Evolutionary conservation across 2,888 invertebrate genomes (phyloP), one percentile per base, ranked within the genome.

Genomic region (Cosmia trapezina): DNA sequence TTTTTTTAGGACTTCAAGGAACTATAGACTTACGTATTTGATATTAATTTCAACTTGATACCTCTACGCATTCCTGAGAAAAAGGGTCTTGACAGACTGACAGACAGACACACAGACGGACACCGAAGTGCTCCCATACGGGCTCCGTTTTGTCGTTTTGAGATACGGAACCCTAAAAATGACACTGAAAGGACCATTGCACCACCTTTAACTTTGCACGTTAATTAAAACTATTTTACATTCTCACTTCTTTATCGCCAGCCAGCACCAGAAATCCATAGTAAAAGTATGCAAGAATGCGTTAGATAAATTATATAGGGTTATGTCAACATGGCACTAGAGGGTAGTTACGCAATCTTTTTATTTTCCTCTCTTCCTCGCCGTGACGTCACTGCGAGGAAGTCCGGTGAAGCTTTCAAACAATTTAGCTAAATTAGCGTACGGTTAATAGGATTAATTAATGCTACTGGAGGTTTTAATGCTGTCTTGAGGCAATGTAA

Each of bases 301-400:
- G 53, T 54, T 37, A 22, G 14, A 71, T 67, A 57, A 63, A 65
- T 73, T 57, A 64, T 45, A 57, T 57, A 67, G 67, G 60, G 54
- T 72, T 73, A 73, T 71, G 69, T 67, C 74, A 75, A 43, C 67
- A 53, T 49, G 54, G 60, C 12, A 14, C 3, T 11, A 17, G 54
- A 43, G n/a, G 28, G 17, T 70, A 73, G 28, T 75, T 75, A 47
- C 47, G 65, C 37, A 75, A 79, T n/a, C n/a, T 62, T 65, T 70
- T 73, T 60, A 74, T 83, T 59, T 63, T 54, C 47, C 11, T 49
- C 6, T 51, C 68, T 69, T 78, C 56, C 59, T 73, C 17, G 33
- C 49, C 41, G 45, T 68, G 72, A 62, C 72, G 65, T 79, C 76
- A 83, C 51, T 17, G 0, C 12, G 8, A 79, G 80, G 75, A 83